Conservation (phyloP, 1,140 invertebrate species). For the Polypedilum pembai region DNA sequence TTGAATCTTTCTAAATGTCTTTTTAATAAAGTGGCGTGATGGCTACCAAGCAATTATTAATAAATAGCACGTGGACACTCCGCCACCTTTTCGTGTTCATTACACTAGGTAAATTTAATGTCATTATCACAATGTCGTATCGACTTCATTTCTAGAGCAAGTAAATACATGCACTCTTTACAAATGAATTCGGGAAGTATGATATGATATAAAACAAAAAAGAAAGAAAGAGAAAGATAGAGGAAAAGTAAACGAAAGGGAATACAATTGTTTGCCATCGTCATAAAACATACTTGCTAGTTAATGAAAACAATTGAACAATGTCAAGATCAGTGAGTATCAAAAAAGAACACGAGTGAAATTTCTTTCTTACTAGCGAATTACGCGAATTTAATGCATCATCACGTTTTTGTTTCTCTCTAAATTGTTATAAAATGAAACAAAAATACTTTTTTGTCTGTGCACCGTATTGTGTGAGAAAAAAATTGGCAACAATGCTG, state of each 20-base stretch:
- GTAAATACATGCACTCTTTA: too few species aligned
- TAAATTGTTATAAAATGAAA: neutral
- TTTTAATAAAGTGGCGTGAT: neutral
- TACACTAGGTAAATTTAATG: too few species aligned
- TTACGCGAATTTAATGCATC: neutral
- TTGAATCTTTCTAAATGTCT: neutral
- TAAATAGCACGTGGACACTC: neutral
- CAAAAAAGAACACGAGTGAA: neutral
- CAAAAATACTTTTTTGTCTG: neutral
- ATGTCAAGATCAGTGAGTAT: neutral
- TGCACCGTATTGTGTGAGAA: neutral
- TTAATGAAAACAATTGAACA: neutral
- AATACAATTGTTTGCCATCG: too few species aligned
- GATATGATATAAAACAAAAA: too few species aligned
- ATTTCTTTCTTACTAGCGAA: neutral
- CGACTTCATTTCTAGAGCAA: too few species aligned
- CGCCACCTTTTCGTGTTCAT: too few species aligned
- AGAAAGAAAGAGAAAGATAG: too few species aligned
- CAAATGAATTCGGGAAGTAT: too few species aligned
- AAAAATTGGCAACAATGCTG: neutral
- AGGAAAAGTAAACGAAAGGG: too few species aligned
- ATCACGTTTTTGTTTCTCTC: slow-evolving; percentile 6
- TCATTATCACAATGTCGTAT: too few species aligned
- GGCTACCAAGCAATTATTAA: neutral
- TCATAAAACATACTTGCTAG: too few species aligned